Percentiles rank a stretch among this genome's conserved stretches.
These are phyloP conservation scores for Clunio marinus DNA, from an alignment of 2,888 invertebrate genomes.

Conservation along the genomic window DNA sequence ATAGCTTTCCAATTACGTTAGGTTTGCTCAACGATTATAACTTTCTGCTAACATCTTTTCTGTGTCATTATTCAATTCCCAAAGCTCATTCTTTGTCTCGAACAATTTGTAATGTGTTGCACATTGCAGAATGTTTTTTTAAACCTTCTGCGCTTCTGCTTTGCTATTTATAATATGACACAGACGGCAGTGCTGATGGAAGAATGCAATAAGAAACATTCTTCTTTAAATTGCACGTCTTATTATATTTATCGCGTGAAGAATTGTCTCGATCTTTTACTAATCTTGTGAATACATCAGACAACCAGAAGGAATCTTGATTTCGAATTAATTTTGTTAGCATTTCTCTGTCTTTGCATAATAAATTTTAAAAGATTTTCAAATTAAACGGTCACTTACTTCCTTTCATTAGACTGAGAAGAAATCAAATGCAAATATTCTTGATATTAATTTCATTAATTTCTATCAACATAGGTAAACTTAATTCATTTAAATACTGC, in stretches of 20 bases:
- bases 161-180: slow-evolving; percentile 11
- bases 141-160: background rate
- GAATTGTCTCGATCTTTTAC: background rate
- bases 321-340: background rate
- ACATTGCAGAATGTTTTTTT: background rate
- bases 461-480: too few species aligned
- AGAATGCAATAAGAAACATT: background rate
- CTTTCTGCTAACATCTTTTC: background rate
- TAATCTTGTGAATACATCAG: background rate
- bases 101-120: slow-evolving; percentile 1
- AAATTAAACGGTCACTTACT: slow-evolving; percentile 3
- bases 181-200: slow-evolving; percentile 15
- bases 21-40: background rate
- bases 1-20: slow-evolving; percentile 29
- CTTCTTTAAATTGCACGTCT: background rate
- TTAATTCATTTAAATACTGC: too few species aligned
- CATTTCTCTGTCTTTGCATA: background rate
- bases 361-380: background rate
- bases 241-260: background rate
- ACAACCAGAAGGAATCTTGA: background rate
- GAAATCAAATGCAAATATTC: too few species aligned
- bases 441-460: too few species aligned
- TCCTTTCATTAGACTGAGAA: background rate
- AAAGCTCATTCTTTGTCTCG: background rate
- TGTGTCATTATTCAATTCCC: slow-evolving; percentile 23